Evolutionary conservation across 2,888 invertebrate species (phyloP).

Genomic region (Heteromurus nitidus): DNA sequence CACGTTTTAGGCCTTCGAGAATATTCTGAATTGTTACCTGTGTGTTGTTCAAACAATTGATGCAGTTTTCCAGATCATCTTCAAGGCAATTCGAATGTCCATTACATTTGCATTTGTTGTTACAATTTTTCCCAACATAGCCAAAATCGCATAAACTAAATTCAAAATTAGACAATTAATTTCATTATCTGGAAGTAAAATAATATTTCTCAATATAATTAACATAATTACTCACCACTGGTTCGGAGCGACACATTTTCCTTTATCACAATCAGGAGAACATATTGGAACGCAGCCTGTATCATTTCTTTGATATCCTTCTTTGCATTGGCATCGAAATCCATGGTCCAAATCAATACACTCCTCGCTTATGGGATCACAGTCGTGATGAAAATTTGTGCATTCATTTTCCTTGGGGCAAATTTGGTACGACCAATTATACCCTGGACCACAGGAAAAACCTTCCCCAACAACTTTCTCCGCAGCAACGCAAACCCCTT

Average conservation of each 20-base stretch:
- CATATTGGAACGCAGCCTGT: conserved; percentile 85
- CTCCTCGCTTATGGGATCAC: conserved; percentile 89
- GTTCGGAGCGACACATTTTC: conserved; percentile 87
- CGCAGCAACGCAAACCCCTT: conserved; percentile 83
- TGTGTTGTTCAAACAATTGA: conserved; percentile 92
- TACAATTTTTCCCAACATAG: conserved; percentile 95
- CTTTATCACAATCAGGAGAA: conserved; percentile 89
- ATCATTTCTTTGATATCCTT: conserved; percentile 67
- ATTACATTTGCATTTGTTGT: conserved; percentile 94
- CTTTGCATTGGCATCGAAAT: conserved; percentile 87
- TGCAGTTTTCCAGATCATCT: conserved; percentile 88
- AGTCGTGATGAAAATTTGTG: conserved; percentile 91
- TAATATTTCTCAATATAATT: too few relatives aligned
- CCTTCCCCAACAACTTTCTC: conserved; percentile 57
- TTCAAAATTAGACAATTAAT: too few relatives aligned
- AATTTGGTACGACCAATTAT: conserved; percentile 88
- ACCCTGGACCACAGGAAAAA: conserved; percentile 54
- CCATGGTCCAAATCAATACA: conserved; percentile 88
- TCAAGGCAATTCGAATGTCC: conserved; percentile 94
- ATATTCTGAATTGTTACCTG: conserved; percentile 79
- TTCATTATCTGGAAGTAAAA: too few relatives aligned
- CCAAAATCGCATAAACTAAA: conserved; percentile 94
- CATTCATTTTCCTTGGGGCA: conserved; percentile 97
- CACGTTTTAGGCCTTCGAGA: too few relatives aligned
- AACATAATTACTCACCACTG: too few relatives aligned